Evolutionary conservation across 1,140 invertebrate species (phyloP).

Genomic region (Venustaconcha ellipsiformis): DNA sequence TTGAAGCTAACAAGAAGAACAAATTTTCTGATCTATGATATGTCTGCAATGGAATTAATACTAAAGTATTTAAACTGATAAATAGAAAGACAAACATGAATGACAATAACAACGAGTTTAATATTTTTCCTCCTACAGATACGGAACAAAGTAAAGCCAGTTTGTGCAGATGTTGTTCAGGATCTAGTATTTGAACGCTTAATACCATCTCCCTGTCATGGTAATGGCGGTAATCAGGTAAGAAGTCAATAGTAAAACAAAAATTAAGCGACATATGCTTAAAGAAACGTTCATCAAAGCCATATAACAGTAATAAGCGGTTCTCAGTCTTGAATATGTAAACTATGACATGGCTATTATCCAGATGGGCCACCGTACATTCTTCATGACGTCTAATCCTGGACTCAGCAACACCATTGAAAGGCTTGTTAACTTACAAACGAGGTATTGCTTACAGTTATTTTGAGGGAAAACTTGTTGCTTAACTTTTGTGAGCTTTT

Average conservation of each 20-base stretch:
- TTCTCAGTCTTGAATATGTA: no score
- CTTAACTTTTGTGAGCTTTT: no score
- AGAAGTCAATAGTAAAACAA: not conserved
- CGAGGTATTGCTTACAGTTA: no score
- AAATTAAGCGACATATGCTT: no score
- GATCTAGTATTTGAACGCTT: not conserved
- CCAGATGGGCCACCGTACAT: no score
- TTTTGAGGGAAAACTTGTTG: no score
- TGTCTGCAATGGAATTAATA: not conserved
- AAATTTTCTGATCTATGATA: not conserved
- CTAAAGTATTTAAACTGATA: not conserved
- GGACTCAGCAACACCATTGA: no score
- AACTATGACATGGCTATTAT: no score
- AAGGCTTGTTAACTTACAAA: no score
- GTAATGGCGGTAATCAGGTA: slow-evolving; percentile 21
- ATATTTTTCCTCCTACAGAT: slow-evolving; percentile 8
- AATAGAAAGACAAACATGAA: not conserved
- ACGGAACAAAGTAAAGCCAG: slow-evolving; percentile 9
- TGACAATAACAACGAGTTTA: not conserved
- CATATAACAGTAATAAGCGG: no score
- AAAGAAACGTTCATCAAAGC: no score
- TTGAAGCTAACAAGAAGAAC: not conserved
- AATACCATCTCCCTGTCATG: slow-evolving; percentile 12
- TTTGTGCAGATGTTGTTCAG: slow-evolving; percentile 13
- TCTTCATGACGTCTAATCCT: no score